Percentiles rank a stretch among this genome's conserved stretches.
These are phyloP conservation scores for Seriola rivoliana DNA, from an alignment of 2,113 vertebrate species.

Conservation along the genomic window DNA sequence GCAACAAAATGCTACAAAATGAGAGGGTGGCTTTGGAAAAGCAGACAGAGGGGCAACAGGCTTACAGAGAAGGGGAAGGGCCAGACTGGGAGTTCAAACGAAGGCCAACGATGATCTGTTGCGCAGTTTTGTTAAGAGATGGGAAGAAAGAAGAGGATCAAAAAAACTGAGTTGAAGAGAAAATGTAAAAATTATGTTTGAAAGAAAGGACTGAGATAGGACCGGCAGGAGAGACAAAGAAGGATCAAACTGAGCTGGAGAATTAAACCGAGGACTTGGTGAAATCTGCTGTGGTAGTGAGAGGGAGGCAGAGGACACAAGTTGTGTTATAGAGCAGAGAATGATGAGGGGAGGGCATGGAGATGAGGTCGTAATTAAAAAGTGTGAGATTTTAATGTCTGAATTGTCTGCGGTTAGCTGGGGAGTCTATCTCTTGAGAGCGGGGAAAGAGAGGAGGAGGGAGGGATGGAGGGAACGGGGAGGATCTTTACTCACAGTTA, in stretches of 20 bases:
- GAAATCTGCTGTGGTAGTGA: slow-evolving; percentile 2
- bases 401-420: slow-evolving; percentile 50
- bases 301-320: neutral
- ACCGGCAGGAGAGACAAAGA: slow-evolving; percentile 24
- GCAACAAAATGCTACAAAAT: slow-evolving; percentile 43
- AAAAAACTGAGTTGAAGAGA: slow-evolving; percentile 18
- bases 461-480: slow-evolving; percentile 23
- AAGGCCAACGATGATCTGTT: slow-evolving; percentile 28
- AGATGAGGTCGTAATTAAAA: slow-evolving; percentile 67
- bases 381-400: slow-evolving; percentile 70
- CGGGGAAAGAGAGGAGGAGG: neutral
- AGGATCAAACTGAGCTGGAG: slow-evolving; percentile 42
- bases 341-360: slow-evolving; percentile 9
- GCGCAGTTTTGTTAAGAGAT: neutral
- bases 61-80: slow-evolving; percentile 19
- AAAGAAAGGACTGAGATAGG: slow-evolving; percentile 25
- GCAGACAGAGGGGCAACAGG: slow-evolving; percentile 23
- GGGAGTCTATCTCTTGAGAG: slow-evolving; percentile 62
- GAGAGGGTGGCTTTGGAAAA: slow-evolving; percentile 30
- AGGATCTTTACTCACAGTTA: slow-evolving; percentile 59
- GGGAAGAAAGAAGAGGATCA: neutral
- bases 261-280: slow-evolving; percentile 21
- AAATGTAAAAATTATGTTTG: slow-evolving; percentile 26
- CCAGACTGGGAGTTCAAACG: slow-evolving; percentile 55
- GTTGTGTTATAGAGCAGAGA: slow-evolving; percentile 9